Base-by-base conservation (phyloP, 2,797 vertebrate species). In the Acestrorhynchus altus region DNA sequence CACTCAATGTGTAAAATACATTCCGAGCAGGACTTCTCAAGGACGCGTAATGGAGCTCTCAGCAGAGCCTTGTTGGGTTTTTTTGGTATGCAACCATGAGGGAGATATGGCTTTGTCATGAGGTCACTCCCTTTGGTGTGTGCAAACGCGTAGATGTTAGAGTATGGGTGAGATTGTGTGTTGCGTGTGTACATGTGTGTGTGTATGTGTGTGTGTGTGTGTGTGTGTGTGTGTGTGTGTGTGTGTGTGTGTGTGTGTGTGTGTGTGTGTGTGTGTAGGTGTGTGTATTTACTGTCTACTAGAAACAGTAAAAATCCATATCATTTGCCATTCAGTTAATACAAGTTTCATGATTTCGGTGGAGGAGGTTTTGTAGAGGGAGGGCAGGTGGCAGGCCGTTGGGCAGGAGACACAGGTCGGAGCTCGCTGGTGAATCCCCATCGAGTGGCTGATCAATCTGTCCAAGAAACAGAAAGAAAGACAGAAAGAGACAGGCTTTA, bases 241-340 rank as follows among this genome's bases (percentile, higher is more conserved):
- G 61, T 57, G 57, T 56, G 24, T 42, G 47, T 66, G 64, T 83
- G 57, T 67, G 51, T 57, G 39, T 69, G 72, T 72, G 79, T 56
- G 54, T 52, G 56, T 31, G 12, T 46, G 54, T 57, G 42, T 35
- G 35, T 31, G 54, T 26, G 51, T 4, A 66, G 67, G 74, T 56
- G 42, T 8, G 73, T 79, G 74, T 74, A 82, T 89, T 95, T 95
- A 98, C 94, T 98, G 96, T 93, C 95, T 97, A 93, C 94, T 95
- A 93, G 91, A 95, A 93, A 96, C 93, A 91, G 88, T 90, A 84
- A 96, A 98, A 99, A 98, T 98, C 97, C 97, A 98, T 99, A 97
- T 96, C 89, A 91, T 92, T 88, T 94, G 95, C 97, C 97, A 99
- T 93, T 99, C 96, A 92, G 97, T 98, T 95, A 99, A 96, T 96